Base-by-base conservation (phyloP, 1,140 invertebrate genomes). In the Formica exsecta region DNA sequence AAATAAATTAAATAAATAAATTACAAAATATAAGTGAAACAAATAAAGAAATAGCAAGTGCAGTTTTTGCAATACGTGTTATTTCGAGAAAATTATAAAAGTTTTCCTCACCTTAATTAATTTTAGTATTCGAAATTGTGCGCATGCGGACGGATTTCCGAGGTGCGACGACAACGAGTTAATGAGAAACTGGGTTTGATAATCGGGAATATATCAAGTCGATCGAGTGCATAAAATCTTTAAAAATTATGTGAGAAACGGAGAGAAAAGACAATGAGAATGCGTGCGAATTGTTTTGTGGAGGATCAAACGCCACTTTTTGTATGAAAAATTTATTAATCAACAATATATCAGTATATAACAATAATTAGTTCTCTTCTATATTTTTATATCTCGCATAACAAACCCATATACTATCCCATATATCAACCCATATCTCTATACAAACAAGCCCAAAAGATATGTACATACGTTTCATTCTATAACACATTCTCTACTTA, bases 301-400 rank as follows among this genome's bases (percentile, higher is more conserved):
- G 87, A 93, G 93, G 91, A 93, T 93, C 89, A 91, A 93, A 93
- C 86, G 91, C 92, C 92, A 94, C 94, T 94, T 92, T 94, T 94
- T 87, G 80, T 94, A 93, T 92, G 91, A 94, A 94, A 94, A 93
- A 93, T 94, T 94, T 94, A 94, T 94, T 94, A 94, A 94, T 91
- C 91, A 93, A 94, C 93, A 94, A 88, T 94, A 92, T 87, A 74
- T 83, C 83, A 83, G 44, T 93, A 90, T 51, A 51, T 93, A 94
- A 94, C 91, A 93, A 94, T 90, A 93, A 86, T 92, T 91, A 65
- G 66, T 90, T 74, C 48, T 48, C 48, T 74, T 87, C 85, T 86
- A 57, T 87, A 81, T 81, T 71, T 73, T 65, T 90, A 83, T 86
- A 89, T 93, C 90, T 94, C 92, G 93, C 92, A 94, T 94, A 94